Base-by-base conservation (phyloP, 2,888 invertebrate genomes). In the Druceiella hillmani region DNA sequence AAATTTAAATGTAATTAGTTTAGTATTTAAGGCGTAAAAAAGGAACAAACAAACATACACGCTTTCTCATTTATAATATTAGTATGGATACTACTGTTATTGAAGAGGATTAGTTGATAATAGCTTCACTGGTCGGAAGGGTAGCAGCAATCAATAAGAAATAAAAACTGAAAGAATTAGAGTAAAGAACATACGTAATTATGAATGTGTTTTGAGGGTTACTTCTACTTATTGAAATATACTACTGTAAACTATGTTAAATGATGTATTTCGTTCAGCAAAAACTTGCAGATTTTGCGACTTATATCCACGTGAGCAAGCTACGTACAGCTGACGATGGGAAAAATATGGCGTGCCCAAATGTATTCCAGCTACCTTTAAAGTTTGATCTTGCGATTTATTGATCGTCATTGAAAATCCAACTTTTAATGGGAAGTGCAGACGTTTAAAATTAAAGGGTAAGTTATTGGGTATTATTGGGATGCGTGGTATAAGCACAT, bases 401-500 rank as follows among this genome's bases (percentile, higher is more conserved):
- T 25, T 25, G 3, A 25, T 25, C 9, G 25, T 25, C 9, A 25
- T 25, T 5, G 4, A 25, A 9, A 25, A 25, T 5, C 10, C 25
- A 3, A 25, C 9, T 25, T 25, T 25, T 25, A 25, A 25, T 3
- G 25, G 25, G 9, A 25, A 25, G 4, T 25, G 25, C 9, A 25
- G 25, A 3, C 25, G 25, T 25, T 25, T 25, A 25, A 25, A 37
- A 15, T 37, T 7, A 14, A 37, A 37, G 26, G 51, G 50, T 17
- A 53, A 46, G 32, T 53, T 46, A 7, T 39, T 52, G 20, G 50
- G 51, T 31, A 52, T 52, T 11, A 51, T 49, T 35, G 50, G 50
- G 20, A 52, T 52, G 15, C 52, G 50, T 4, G 50, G 52, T 31
- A 52, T 51, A 24, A 53, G 32, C 27, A 54, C 51, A 34, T 38